Base-by-base conservation (phyloP, 2,797 vertebrate genomes). In the Melanotaenia trifasciata region DNA sequence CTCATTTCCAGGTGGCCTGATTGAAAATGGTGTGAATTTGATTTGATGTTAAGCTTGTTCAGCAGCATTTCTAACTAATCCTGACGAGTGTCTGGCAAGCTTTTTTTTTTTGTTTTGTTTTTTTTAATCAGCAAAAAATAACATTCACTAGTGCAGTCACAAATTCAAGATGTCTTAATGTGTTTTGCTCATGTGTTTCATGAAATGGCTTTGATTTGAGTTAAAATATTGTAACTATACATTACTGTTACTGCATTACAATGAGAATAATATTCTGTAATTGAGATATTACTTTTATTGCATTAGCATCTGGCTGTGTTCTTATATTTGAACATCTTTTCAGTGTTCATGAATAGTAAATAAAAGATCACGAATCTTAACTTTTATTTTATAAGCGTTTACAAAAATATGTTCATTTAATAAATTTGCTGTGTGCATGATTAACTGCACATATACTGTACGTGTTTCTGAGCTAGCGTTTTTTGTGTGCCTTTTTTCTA, bases 1-100 rank as follows among this genome's bases (percentile, higher is more conserved):
- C 79, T 83, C 91, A 89, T 81, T 89, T 81, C 84, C 93, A 96
- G 95, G 95, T 96, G 93, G 88, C 75, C 87, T 90, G 88, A 67
- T 90, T 91, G 79, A 83, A 81, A 79, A 84, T 87, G 82, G 71
- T 91, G 89, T 92, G 90, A 80, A 80, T 86, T 65, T 87, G 74
- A 87, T 86, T 26, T 38, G 54, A 64, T 65, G 78, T 61, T 70
- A 35, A 62, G 72, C 70, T 84, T 71, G 78, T 33, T 72, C 51
- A 83, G 51, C 12, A 80, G 30, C 16, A 53, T 58, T 70, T 24
- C 32, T 1, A 74, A 61, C 83, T 87, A 86, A 84, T 74, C 30
- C 50, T 62, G 60, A 78, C 60, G 43, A 26, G 22, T 69, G 56
- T 28, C 57, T 77, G 43, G 70, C 14, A 60, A 64, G 45, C 24